These are phyloP conservation scores for Syrphus vitripennis DNA, from an alignment of 2,888 invertebrate genomes.

Conservation along the genomic window DNA sequence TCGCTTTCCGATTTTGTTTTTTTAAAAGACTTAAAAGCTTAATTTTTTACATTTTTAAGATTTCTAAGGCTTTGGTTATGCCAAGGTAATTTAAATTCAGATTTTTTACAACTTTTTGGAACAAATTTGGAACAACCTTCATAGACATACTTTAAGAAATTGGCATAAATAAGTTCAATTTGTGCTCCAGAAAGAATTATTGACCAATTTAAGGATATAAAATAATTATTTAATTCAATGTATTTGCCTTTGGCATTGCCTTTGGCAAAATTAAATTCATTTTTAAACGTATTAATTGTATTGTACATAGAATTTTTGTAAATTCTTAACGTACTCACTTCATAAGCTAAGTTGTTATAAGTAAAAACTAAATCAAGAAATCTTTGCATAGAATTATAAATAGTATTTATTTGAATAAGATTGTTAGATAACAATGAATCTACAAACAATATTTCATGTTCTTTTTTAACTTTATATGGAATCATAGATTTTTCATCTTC, in stretches of 20 bases:
- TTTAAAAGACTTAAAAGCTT: neutral
- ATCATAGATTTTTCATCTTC: constrained; percentile 17
- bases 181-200: constrained; percentile 6
- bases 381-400: neutral
- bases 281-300: neutral
- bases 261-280: neutral
- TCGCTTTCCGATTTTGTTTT: neutral
- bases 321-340: neutral
- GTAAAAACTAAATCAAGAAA: neutral
- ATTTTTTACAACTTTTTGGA: neutral
- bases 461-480: constrained; percentile 34
- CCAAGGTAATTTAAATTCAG: neutral
- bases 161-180: neutral
- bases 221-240: neutral
- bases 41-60: neutral
- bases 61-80: too few species aligned
- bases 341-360: neutral
- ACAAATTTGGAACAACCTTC: neutral
- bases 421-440: constrained; percentile 21
- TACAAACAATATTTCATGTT: constrained; percentile 22
- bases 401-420: neutral
- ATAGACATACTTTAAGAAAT: neutral
- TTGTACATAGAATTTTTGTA: neutral
- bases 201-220: neutral
- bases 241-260: neutral